Percentiles rank a stretch among this genome's conserved stretches.
Conservation (phyloP, 2,797 vertebrate species). For the Cottoperca gobio region DNA sequence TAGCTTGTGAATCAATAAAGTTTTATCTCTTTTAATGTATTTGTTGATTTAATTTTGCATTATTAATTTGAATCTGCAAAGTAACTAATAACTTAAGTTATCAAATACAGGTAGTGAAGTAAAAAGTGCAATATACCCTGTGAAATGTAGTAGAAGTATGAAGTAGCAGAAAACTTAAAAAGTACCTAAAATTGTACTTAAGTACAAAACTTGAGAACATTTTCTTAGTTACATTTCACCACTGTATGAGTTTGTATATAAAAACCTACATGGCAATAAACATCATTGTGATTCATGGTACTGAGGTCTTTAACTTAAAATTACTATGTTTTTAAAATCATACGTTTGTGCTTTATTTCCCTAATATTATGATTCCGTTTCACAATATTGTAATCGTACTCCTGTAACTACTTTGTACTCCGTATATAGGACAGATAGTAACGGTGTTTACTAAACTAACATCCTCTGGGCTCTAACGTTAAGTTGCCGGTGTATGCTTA, state of each 20-base stretch:
- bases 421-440: neutral
- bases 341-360: neutral
- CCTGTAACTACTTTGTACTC: too few relatives aligned
- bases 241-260: neutral
- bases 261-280: too few relatives aligned
- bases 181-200: too few relatives aligned
- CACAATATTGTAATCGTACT: neutral
- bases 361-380: neutral
- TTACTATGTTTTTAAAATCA: neutral
- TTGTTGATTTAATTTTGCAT: neutral
- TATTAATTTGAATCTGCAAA: neutral
- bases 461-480: slow-evolving; percentile 10
- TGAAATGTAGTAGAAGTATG: neutral
- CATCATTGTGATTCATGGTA: neutral
- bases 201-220: too few relatives aligned
- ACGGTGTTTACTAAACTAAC: slow-evolving; percentile 19
- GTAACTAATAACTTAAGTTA: neutral
- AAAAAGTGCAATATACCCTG: neutral
- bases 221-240: neutral
- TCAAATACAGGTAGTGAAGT: neutral
- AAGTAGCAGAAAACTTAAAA: neutral
- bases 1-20: neutral
- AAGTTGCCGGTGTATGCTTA: slow-evolving; percentile 61
- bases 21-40: neutral
- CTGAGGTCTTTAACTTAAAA: neutral